These are phyloP conservation scores for Pteromalus puparum DNA, from an alignment of 1,140 invertebrate genomes.

Conservation along the genomic window DNA sequence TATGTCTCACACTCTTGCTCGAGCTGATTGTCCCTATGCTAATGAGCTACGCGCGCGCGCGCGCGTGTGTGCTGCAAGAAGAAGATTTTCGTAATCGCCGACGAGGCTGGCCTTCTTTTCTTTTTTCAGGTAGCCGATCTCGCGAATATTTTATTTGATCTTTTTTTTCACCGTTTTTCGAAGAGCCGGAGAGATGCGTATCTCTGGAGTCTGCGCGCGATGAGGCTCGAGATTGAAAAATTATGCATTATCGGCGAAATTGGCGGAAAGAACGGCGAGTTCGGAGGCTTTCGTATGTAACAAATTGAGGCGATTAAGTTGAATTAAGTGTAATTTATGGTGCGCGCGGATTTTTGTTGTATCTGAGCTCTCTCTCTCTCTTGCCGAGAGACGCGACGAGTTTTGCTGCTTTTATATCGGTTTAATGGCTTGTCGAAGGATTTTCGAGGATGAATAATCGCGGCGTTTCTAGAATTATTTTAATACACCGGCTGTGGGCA, in stretches of 20 bases:
- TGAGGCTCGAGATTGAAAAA: constrained; percentile 22
- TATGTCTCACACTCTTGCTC: constrained; percentile 45
- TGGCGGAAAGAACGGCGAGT: not conserved
- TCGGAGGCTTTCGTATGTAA: not conserved
- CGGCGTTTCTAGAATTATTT: not conserved
- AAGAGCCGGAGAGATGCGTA: not conserved
- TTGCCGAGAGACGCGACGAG: no score
- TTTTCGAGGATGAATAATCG: not conserved
- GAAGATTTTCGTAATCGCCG: constrained; percentile 32
- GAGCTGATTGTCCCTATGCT: constrained; percentile 58
- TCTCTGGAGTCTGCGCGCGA: not conserved
- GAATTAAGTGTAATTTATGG: constrained; percentile 4
- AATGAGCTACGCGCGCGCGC: constrained; percentile 44
- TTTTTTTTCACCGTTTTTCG: not conserved
- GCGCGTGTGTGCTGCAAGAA: not conserved
- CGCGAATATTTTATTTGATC: not conserved
- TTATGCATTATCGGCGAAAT: not conserved
- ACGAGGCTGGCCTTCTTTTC: not conserved
- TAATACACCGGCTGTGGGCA: not conserved
- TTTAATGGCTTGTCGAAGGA: not conserved
- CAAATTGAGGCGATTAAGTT: constrained; percentile 4
- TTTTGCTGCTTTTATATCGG: constrained; percentile 3
- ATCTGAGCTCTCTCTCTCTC: no score
- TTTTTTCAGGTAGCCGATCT: not conserved
- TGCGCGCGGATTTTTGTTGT: no score